Percentiles rank a stretch among this genome's conserved stretches.
Evolutionary conservation across 2,888 invertebrate species (phyloP).

Genomic region (Rhopalosiphum nymphaeae): DNA sequence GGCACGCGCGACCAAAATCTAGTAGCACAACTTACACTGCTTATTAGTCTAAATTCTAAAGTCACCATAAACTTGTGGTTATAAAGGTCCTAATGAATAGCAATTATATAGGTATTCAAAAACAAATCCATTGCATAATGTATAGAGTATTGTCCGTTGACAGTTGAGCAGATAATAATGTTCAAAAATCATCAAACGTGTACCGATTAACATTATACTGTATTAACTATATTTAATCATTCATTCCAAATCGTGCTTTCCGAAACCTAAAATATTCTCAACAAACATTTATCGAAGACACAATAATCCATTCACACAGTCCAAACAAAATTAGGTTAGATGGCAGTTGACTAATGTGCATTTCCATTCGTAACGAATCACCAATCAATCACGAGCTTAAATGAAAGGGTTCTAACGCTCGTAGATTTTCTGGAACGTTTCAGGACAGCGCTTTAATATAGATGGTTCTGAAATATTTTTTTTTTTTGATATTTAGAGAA

Average conservation of each 20-base stretch:
- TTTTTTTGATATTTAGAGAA: not conserved
- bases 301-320: conserved; percentile 1
- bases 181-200: not conserved
- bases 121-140: not conserved
- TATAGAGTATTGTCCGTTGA: not conserved
- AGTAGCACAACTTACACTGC: not conserved
- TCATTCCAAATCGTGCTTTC: not conserved
- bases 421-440: not conserved
- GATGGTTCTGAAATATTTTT: not conserved
- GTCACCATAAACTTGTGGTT: not conserved
- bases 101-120: not conserved
- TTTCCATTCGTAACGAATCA: not conserved
- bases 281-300: conserved; percentile 1
- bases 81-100: not conserved
- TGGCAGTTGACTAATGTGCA: conserved; percentile 7
- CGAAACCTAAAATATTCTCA: not conserved
- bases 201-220: not conserved
- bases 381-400: conserved; percentile 9
- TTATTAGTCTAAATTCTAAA: not conserved
- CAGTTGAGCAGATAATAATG: not conserved
- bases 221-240: not conserved
- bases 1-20: too few species aligned
- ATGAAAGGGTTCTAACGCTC: not conserved
- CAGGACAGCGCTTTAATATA: not conserved
- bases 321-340: conserved; percentile 16